Evolutionary conservation across 1,140 invertebrate species (phyloP).

Genomic region (Procambarus clarkii): DNA sequence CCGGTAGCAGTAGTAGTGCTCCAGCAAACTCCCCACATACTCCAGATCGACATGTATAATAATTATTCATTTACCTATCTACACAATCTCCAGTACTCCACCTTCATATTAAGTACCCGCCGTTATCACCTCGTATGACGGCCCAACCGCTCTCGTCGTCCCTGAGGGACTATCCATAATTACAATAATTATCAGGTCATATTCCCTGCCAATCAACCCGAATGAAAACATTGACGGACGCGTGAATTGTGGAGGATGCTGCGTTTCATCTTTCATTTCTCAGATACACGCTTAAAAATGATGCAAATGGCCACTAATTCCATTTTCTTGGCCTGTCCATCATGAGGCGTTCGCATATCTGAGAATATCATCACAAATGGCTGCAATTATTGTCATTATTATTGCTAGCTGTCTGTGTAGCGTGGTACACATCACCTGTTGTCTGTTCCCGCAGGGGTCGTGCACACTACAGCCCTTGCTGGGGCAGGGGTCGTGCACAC

Average conservation of each 20-base stretch:
- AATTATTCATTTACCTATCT: background rate
- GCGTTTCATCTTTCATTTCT: background rate
- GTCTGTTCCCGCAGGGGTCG: too few species aligned
- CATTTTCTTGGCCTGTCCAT: background rate
- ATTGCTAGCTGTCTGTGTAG: background rate
- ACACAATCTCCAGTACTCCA: background rate
- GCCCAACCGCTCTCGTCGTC: background rate
- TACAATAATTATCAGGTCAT: background rate
- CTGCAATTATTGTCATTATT: background rate
- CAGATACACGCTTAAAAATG: background rate
- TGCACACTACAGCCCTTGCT: too few species aligned
- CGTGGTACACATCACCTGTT: background rate
- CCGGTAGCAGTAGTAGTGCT: too few species aligned
- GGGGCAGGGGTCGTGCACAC: too few species aligned
- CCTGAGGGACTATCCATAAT: background rate
- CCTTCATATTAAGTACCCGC: background rate
- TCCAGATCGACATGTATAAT: background rate
- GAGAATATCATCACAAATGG: background rate
- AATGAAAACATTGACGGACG: background rate
- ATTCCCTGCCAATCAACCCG: background rate
- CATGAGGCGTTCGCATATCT: background rate
- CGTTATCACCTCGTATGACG: background rate
- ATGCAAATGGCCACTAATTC: slow-evolving; percentile 9
- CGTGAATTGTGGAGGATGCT: background rate
- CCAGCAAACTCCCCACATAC: too few species aligned